Conservation (phyloP, 2,888 invertebrate genomes). For the Hetaerina titia region DNA sequence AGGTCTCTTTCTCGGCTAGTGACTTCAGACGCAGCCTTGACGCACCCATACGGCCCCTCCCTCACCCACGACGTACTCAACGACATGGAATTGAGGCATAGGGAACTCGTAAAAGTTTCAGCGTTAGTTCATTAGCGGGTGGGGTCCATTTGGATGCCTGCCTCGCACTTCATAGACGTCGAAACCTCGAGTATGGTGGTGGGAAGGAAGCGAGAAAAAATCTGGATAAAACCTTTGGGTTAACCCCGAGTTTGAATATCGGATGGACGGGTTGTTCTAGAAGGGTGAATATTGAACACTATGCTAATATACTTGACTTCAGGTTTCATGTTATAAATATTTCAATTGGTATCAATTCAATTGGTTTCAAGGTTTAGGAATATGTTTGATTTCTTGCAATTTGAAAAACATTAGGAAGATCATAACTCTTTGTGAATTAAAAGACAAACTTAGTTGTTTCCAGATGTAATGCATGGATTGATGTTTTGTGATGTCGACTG, state of each 20-base stretch:
- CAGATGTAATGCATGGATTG: too few relatives aligned
- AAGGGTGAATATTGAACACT: not conserved
- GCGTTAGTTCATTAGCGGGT: conserved; percentile 38
- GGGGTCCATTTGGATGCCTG: conserved; percentile 1
- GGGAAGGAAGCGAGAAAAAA: not conserved
- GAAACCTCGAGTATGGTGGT: not conserved
- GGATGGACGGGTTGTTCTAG: not conserved
- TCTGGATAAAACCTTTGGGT: not conserved
- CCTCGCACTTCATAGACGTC: conserved; percentile 46
- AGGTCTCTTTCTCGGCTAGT: not conserved
- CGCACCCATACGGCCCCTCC: not conserved
- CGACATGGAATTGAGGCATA: conserved; percentile 42
- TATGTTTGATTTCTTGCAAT: too few relatives aligned
- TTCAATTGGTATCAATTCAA: too few relatives aligned
- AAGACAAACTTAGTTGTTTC: too few relatives aligned
- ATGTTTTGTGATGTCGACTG: too few relatives aligned
- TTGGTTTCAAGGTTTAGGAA: too few relatives aligned
- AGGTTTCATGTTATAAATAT: too few relatives aligned
- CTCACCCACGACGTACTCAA: conserved; percentile 52
- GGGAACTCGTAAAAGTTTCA: conserved; percentile 48
- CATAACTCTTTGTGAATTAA: too few relatives aligned
- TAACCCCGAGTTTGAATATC: not conserved
- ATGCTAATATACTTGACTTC: too few relatives aligned
- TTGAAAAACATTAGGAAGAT: too few relatives aligned
- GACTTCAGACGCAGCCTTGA: not conserved